Conservation (phyloP, 2,888 invertebrate species). For the Drosophila anceps region DNA sequence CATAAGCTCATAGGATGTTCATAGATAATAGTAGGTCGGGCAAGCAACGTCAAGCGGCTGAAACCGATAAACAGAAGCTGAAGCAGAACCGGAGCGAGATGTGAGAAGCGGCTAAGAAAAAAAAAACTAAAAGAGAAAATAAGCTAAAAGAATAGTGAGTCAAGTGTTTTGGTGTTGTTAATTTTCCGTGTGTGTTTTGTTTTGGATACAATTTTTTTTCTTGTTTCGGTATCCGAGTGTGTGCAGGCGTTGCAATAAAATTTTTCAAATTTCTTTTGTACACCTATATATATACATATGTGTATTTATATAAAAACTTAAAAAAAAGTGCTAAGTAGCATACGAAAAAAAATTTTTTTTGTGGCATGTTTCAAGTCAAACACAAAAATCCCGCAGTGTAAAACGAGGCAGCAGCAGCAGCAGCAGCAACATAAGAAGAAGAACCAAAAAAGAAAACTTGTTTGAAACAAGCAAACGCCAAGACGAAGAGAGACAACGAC, state of each 20-base stretch:
- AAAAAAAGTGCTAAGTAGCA: conserved; percentile 16
- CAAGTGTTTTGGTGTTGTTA: conserved; percentile 62
- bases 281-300: conserved; percentile 6
- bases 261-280: conserved; percentile 18
- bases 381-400: conserved; percentile 53
- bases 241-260: conserved; percentile 23
- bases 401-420: conserved; percentile 58
- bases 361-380: conserved; percentile 34
- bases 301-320: neutral
- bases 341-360: conserved; percentile 12
- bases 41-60: conserved; percentile 54
- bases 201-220: conserved; percentile 35
- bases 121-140: conserved; percentile 36
- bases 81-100: conserved; percentile 48
- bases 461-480: conserved; percentile 67
- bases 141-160: conserved; percentile 55
- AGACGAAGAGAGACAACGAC: conserved; percentile 38
- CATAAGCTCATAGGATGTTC: conserved; percentile 49
- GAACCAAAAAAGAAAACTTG: conserved; percentile 75
- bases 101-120: conserved; percentile 58
- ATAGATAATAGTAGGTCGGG: conserved; percentile 67
- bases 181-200: conserved; percentile 51
- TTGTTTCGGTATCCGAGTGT: conserved; percentile 15
- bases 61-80: conserved; percentile 35
- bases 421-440: conserved; percentile 54